Base-by-base conservation (phyloP, 2,113 vertebrate species). In the Parus major region DNA sequence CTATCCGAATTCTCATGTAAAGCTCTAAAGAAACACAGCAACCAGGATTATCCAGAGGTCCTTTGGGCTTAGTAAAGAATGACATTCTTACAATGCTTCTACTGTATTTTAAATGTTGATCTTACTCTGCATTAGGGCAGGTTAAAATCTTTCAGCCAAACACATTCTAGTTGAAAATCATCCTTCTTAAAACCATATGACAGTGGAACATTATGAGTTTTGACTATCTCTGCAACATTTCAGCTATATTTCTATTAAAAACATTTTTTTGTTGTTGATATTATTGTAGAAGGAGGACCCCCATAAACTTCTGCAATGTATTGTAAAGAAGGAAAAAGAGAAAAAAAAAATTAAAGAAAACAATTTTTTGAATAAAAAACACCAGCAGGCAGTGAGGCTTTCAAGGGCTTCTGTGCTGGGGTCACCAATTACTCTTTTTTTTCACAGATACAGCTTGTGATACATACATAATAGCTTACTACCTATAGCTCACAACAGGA, bases 71-170 rank as follows among this genome's bases (percentile, higher is more conserved):
- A 91, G 79, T 24, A 63, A 89, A 87, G 91, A 92, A 92, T 57
- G 59, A 68, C 91, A 92, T 87, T 95, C 66, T 89, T 93, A 91
- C 66, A 93, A 91, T 77, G 71, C 64, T 93, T 95, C 64, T 63
- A 50, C 71, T 66, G 70, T 86, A 57, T 78, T 91, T 91, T 90
- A 94, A 56, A 91, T 39, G 33, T 35, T 88, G 93, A 69, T 80
- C 79, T 69, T 70, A 39, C 39, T 85, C 66, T 55, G 63, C 55
- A 80, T 63, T 86, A 91, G 5, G 91, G 82, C 24, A 70, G 59
- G 70, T 46, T 85, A 79, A 87, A 89, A 63, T 77, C 55, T 73
- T 76, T 61, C 55, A 91, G 52, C 19, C 63, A 85, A 95, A 71
- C 53, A 59, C 1, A 2, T 44, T 85, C 82, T 61, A 25, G 16